Evolutionary conservation across 2,888 invertebrate species (phyloP), one percentile per base, ranked within the genome.

Genomic region (Drosophila paramelanica): DNA sequence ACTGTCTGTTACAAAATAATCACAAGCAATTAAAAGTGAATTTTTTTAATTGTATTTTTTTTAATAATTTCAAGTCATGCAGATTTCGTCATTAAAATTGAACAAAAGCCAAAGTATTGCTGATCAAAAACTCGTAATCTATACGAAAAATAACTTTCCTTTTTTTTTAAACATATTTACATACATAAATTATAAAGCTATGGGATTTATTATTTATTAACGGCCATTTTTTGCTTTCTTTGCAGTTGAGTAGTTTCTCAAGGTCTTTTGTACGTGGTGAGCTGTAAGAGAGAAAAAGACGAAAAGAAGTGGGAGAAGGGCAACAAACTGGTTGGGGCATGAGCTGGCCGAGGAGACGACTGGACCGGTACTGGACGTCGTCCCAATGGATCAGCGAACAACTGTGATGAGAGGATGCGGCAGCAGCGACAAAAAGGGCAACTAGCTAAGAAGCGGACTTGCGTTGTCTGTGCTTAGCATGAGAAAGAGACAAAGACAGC

Each of bases 171-270:
- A 5, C 45, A 41, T 31, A 49, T 62, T 72, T 55, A 72, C 47
- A 61, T 62, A 66, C 43, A 52, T 77, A 61, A 60, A 52, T 45
- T 60, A 47, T 64, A 64, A 43, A 60, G 46, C 77, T 52, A 45
- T 73, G 23, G 5, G 68, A 13, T 60, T 25, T 45, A 42, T 51
- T 57, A 55, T 62, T 59, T 70, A 33, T 70, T 76, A 76, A 73
- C 69, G 23, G 31, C 14, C 11, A 64, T 59, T 65, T 50, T 50
- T 60, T 59, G 59, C 58, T 77, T 77, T 79, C 71, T 77, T 90
- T 89, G 71, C 85, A 90, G 88, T 81, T 88, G 78, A 83, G 73
- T 87, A 80, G 79, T 79, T 81, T 52, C 78, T 83, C 90, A 90
- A 90, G 89, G 89, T 88, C 90, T 81, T 72, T 77, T 62, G 50